Base-by-base conservation (phyloP, 1,140 invertebrate genomes). In the Neodiprion fabricii region DNA sequence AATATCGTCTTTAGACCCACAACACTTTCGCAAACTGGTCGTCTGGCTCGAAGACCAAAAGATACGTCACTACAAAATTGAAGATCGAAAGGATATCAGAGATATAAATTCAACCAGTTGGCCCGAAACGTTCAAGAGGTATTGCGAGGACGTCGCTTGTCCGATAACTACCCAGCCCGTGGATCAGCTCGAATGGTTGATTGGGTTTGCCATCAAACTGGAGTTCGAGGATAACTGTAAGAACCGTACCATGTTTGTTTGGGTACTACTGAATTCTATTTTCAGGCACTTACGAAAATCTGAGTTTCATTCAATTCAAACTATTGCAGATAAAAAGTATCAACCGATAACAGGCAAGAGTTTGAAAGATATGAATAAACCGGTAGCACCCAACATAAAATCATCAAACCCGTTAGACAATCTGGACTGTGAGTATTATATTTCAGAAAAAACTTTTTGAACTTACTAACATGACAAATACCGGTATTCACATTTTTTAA, bases 1-100 rank as follows among this genome's bases (percentile, higher is more conserved):
- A 65, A 79, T 68, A 47, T 73, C 5, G 48, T 67, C 17, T 17
- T 40, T 14, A 97, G 96, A 97, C 89, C 90, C 92, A 79, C 91
- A 92, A 75, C 91, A 95, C 79, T 94, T 97, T 83, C 92, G 94
- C 71, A 94, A 93, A 81, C 88, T 97, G 48, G 90, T 98, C 21
- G 83, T 95, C 1, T 99, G 97, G 97, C 83, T 99, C 40, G 97
- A 99, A 89, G 95, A 98, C 85, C 96, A 98, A 85, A 97, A 96
- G 88, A 97, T 98, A 78, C 92, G 97, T 17, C 92, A 94, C 80
- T 97, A 97, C 80, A 93, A 93, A 80, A 95, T 96, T 74, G 95
- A 97, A 85, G 94, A 96, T 75, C 89, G 96, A 28, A 91, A 91
- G 76, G 88, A 86, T 1, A 84, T 99, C 23, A 90, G 94, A 69